Evolutionary conservation across 2,888 invertebrate species (phyloP).

Genomic region (Rotaria socialis): DNA sequence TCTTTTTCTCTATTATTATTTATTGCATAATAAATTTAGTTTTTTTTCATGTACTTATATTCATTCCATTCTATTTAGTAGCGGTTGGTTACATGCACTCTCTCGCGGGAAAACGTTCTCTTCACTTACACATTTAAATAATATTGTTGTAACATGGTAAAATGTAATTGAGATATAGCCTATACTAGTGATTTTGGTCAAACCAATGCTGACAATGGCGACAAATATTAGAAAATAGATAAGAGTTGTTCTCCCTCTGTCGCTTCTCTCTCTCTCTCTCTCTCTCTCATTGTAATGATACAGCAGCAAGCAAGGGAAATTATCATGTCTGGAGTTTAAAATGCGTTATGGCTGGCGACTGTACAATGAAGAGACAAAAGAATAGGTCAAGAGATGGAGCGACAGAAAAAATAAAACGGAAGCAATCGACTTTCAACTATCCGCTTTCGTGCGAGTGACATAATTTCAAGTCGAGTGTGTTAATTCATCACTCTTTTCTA

Average conservation of each 20-base stretch:
- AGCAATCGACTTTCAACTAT: constrained; percentile 18
- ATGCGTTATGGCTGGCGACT: background rate
- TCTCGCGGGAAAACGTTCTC: background rate
- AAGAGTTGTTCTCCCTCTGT: constrained; percentile 15
- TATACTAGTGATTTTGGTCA: background rate
- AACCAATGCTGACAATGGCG: background rate
- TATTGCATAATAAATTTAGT: constrained; percentile 15
- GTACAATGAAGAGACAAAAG: background rate
- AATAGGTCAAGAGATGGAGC: background rate
- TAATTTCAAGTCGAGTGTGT: constrained; percentile 11
- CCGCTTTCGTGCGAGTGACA: background rate
- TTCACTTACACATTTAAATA: background rate
- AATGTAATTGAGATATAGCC: background rate
- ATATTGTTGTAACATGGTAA: background rate
- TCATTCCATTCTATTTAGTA: constrained; percentile 13
- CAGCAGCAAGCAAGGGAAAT: constrained; percentile 6
- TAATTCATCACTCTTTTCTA: background rate
- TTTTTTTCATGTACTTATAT: background rate
- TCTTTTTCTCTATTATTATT: background rate
- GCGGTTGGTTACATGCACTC: background rate
- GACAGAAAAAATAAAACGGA: background rate
- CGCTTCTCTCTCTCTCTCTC: background rate
- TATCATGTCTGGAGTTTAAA: constrained; percentile 10
- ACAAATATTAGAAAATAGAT: constrained; percentile 8
- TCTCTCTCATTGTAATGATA: background rate